Base-by-base conservation (phyloP, 1,140 invertebrate genomes). In the Eciton burchellii region DNA sequence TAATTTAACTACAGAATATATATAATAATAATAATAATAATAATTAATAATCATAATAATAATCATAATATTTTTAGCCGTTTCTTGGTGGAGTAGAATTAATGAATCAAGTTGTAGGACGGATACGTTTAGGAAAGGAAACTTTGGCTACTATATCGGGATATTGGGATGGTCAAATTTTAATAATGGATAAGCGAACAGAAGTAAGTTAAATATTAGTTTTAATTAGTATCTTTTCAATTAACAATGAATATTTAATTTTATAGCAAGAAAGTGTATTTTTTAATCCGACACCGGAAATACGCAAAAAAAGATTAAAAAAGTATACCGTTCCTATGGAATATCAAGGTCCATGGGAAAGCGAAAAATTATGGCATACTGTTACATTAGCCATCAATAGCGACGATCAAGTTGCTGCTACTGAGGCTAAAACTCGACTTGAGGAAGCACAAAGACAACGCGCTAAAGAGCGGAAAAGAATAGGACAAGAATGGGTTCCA, bases 81-180 rank as follows among this genome's bases (percentile, higher is more conserved):
- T 98, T 99, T 92, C 93, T 99, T 29, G 97, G 98, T 56, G 97
- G 97, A 60, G 91, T 96, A 0, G 98, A 98, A 89, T 95, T 96
- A 83, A 97, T 96, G 62, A 99, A 99, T 94, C 95, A 96, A 72
- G 96, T 99, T 11, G 95, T 95, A 0, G 98, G 98, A 8, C 96
- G 97, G 88, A 97, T 99, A 62, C 97, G 97, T 89, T 94, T 98
- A 26, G 97, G 98, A 5, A 97, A 98, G 90, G 98, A 99, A 89
- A 98, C 97, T 0, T 90, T 99, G 29, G 97, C 97, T 8, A 96
- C 95, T 0, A 94, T 99, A 29, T 97, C 97, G 12, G 98, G 98
- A 0, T 97, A 98, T 91, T 99, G 98, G 98, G 98, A 99, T 94
- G 96, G 97, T 66, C 95, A 96, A 90, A 97, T 99, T 74, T 95